A percentile compares a stretch with the other conserved stretches of the same genome.
Conservation (phyloP, 2,888 invertebrate species). For the Hydroisotoma schaefferi region DNA sequence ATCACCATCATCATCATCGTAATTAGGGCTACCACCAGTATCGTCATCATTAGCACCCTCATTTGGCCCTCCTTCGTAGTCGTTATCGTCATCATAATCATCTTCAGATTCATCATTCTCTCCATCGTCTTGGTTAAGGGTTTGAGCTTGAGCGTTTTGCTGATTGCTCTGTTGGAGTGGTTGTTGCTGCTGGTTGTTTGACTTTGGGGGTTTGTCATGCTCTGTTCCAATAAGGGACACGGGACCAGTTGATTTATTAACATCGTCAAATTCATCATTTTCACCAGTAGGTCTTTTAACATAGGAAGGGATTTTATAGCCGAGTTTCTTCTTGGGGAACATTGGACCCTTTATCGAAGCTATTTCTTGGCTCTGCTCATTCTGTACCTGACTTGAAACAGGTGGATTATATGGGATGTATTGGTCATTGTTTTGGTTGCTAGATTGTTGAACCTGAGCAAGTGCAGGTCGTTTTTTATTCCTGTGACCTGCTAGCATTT, state of each 20-base stretch:
- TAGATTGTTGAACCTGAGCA: not conserved
- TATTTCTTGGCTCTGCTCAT: not conserved
- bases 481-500: not conserved
- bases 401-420: constrained; percentile 18
- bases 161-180: not conserved
- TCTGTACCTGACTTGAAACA: too few species aligned
- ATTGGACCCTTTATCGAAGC: not conserved
- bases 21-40: too few species aligned
- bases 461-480: not conserved
- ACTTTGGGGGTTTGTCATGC: too few species aligned
- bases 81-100: constrained; percentile 13
- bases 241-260: constrained; percentile 7
- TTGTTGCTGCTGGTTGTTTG: not conserved
- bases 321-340: constrained; percentile 11
- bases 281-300: not conserved
- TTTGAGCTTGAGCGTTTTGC: constrained; percentile 9
- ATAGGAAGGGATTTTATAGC: constrained; percentile 1
- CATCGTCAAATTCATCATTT: constrained; percentile 13
- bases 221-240: constrained; percentile 1
- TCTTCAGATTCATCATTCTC: constrained; percentile 17
- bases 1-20: constrained; percentile 14
- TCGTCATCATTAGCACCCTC: constrained; percentile 7
- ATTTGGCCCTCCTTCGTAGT: constrained; percentile 22
- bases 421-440: not conserved
- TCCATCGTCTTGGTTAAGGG: constrained; percentile 19